phyloP scores from a whole-genome alignment of 2,888 invertebrate genomes.

The Caenorhabditis auriculariae region DNA sequence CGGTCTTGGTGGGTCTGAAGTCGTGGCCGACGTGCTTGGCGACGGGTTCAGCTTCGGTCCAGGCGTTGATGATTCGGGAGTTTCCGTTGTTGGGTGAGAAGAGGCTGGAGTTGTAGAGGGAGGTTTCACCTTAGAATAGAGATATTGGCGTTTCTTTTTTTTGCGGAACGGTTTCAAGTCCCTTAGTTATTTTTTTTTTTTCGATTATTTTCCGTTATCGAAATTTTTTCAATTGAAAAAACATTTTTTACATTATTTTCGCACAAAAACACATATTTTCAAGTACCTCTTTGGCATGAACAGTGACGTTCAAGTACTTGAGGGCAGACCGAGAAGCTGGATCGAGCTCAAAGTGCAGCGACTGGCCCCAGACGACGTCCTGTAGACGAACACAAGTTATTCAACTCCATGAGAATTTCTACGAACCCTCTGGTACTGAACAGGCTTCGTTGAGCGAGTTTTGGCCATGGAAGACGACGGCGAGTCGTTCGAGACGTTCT shows the following conservation, averaged over 20 bases:
- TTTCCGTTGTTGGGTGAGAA: background rate
- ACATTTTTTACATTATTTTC: too few relatives aligned
- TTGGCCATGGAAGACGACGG: slow-evolving; percentile 4
- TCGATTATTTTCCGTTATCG: too few relatives aligned
- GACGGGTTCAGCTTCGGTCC: too few relatives aligned
- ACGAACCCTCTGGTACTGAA: slow-evolving; percentile 20
- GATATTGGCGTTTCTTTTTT: too few relatives aligned
- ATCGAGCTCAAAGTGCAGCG: slow-evolving; percentile 50
- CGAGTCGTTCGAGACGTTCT: slow-evolving; percentile 2
- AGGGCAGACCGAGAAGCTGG: background rate
- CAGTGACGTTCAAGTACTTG: slow-evolving; percentile 52
- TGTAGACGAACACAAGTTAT: slow-evolving; percentile 8
- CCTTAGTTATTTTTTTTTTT: too few relatives aligned
- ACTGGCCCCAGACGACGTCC: slow-evolving; percentile 59
- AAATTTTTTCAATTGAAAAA: too few relatives aligned
- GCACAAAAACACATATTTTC: too few relatives aligned
- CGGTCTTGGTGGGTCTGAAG: slow-evolving; percentile 15
- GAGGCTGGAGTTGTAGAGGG: background rate
- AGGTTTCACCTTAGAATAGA: too few relatives aligned
- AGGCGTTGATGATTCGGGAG: too few relatives aligned
- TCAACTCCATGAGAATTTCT: background rate
- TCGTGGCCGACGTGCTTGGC: background rate
- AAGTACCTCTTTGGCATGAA: slow-evolving; percentile 41
- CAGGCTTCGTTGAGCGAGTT: slow-evolving; percentile 27
- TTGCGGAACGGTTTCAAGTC: too few relatives aligned